A percentile compares a stretch with the other conserved stretches of the same genome.
These are phyloP conservation scores for Trichopria drosophilae DNA, from an alignment of 2,888 invertebrate genomes.

Conservation along the genomic window DNA sequence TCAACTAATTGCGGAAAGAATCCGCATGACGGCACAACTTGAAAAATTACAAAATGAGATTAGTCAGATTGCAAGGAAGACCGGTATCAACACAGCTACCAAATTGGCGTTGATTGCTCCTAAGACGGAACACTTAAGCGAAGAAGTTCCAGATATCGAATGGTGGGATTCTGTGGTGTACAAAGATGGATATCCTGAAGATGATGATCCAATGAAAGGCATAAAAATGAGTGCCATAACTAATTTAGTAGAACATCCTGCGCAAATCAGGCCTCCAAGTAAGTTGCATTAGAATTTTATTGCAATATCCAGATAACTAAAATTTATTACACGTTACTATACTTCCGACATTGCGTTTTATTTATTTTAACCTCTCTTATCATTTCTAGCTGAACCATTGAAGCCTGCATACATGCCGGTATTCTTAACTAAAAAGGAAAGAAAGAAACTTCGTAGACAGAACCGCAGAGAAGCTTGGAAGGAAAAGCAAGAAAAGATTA, in stretches of 20 bases:
- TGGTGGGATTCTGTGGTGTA: conserved; percentile 99
- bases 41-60: conserved; percentile 95
- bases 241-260: conserved; percentile 95
- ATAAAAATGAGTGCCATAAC: conserved; percentile 78
- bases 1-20: conserved; percentile 83
- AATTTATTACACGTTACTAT: conserved; percentile 3
- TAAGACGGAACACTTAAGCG: conserved; percentile 74
- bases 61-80: conserved; percentile 94
- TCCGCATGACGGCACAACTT: conserved; percentile 89
- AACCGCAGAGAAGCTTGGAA: conserved; percentile 96
- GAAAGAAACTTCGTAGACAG: conserved; percentile 93
- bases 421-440: conserved; percentile 92
- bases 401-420: conserved; percentile 89
- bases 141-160: conserved; percentile 87
- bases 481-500: conserved; percentile 96
- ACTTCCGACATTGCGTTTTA: conserved; percentile 10
- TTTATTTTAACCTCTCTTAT: conserved; percentile 21
- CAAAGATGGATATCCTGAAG: conserved; percentile 61
- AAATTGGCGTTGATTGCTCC: conserved; percentile 91
- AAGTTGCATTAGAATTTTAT: conserved; percentile 56
- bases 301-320: background rate
- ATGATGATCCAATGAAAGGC: conserved; percentile 45
- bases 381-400: conserved; percentile 72
- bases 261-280: conserved; percentile 93
- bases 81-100: conserved; percentile 97